phyloP scores from a whole-genome alignment of 2,113 vertebrate genomes.

The Sisor rabdophorus region DNA sequence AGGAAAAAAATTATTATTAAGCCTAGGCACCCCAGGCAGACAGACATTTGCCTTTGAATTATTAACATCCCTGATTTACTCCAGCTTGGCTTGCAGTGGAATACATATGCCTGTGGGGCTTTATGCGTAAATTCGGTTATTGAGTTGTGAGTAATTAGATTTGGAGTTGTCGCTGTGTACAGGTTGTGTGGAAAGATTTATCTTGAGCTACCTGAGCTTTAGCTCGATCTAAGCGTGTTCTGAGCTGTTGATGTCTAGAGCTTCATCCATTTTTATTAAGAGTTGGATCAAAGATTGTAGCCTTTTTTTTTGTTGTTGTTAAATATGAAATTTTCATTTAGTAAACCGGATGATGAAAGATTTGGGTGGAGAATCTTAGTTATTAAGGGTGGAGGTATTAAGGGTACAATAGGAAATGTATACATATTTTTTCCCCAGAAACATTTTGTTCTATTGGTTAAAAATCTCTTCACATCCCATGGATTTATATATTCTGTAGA shows the following conservation, averaged over 20 bases:
- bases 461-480: too few species aligned
- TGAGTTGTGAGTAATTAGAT: conserved; percentile 41
- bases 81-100: conserved; percentile 22
- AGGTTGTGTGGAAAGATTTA: conserved; percentile 22
- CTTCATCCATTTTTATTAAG: conserved; percentile 3
- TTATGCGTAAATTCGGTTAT: conserved; percentile 17
- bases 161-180: conserved; percentile 30
- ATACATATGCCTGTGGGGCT: conserved; percentile 10
- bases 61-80: conserved; percentile 37
- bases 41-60: conserved; percentile 31
- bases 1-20: too few species aligned
- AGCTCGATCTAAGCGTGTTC: not conserved
- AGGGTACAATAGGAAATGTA: too few species aligned
- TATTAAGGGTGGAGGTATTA: too few species aligned
- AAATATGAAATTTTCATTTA: not conserved
- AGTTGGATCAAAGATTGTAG: not conserved
- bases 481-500: too few species aligned
- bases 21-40: conserved; percentile 5
- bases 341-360: not conserved
- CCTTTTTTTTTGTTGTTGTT: not conserved
- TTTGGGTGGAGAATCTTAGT: too few species aligned
- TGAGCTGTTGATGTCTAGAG: not conserved
- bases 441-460: too few species aligned
- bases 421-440: too few species aligned
- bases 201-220: not conserved